phyloP scores from a whole-genome alignment of 2,888 invertebrate genomes.

The Agriopis aurantiaria region DNA sequence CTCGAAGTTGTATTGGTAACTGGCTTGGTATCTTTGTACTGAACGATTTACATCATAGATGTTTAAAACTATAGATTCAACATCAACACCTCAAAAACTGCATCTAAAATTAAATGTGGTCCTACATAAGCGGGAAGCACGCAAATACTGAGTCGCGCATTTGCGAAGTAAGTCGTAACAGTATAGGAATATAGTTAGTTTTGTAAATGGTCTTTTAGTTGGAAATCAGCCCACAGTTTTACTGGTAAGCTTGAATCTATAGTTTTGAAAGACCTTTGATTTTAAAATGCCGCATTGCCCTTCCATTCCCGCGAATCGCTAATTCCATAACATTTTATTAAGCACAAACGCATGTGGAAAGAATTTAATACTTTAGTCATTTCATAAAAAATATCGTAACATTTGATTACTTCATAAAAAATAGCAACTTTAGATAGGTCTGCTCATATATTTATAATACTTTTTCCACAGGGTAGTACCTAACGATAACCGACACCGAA shows the following conservation, averaged over 20 bases:
- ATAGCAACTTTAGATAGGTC: conserved; percentile 72
- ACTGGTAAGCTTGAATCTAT: too few species aligned
- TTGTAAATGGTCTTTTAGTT: too few species aligned
- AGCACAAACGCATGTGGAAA: conserved; percentile 71
- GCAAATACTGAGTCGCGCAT: too few species aligned
- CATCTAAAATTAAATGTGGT: too few species aligned
- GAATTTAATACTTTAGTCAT: conserved; percentile 83
- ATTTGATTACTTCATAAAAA: conserved; percentile 67
- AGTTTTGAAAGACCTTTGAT: conserved; percentile 3
- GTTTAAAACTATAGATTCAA: too few species aligned
- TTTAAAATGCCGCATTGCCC: conserved; percentile 54
- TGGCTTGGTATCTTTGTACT: conserved; percentile 82
- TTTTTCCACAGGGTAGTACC: conserved; percentile 69
- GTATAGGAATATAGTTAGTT: too few species aligned
- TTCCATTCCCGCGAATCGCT: conserved; percentile 69
- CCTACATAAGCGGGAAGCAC: too few species aligned
- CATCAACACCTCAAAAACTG: too few species aligned
- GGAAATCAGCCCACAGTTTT: too few species aligned
- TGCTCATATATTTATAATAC: conserved; percentile 72
- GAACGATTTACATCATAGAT: conserved; percentile 45
- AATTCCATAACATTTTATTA: conserved; percentile 64
- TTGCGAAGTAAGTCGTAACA: too few species aligned
- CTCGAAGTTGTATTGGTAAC: conserved; percentile 73
- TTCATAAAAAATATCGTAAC: conserved; percentile 79
- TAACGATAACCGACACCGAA: conserved; percentile 68